phyloP scores from a whole-genome alignment of 2,888 invertebrate species.

The Polylopha cassiicola region DNA sequence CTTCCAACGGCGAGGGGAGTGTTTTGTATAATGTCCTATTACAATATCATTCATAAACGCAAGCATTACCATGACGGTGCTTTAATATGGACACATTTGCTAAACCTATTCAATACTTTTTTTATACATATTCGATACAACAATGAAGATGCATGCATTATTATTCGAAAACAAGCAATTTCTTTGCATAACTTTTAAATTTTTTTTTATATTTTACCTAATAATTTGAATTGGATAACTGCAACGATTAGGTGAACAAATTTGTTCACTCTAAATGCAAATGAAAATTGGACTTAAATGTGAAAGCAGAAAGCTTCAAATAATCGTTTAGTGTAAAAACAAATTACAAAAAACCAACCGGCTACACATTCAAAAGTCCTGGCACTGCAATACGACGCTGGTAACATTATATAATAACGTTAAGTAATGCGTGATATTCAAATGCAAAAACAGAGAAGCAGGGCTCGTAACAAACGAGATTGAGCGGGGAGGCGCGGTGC shows the following conservation, averaged over 20 bases:
- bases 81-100: slow-evolving; percentile 15
- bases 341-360: not conserved
- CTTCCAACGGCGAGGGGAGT: slow-evolving; percentile 39
- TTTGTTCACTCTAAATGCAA: too few species aligned
- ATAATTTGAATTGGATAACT: too few species aligned
- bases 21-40: slow-evolving; percentile 41
- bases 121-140: too few species aligned
- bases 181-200: too few species aligned
- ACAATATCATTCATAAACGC: slow-evolving; percentile 39
- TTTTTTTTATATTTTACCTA: too few species aligned
- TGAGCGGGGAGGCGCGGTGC: slow-evolving; percentile 69
- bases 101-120: slow-evolving; percentile 12
- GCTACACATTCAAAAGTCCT: not conserved
- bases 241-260: too few species aligned
- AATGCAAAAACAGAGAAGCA: slow-evolving; percentile 60
- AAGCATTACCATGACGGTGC: slow-evolving; percentile 26
- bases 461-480: slow-evolving; percentile 70
- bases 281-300: too few species aligned
- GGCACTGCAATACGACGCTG: slow-evolving; percentile 7
- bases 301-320: too few species aligned
- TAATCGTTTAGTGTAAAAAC: too few species aligned
- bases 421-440: slow-evolving; percentile 62
- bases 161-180: too few species aligned
- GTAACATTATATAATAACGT: slow-evolving; percentile 47
- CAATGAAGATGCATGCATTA: too few species aligned